phyloP scores from a whole-genome alignment of 2,113 vertebrate genomes.

The Alaudala cheleensis region DNA sequence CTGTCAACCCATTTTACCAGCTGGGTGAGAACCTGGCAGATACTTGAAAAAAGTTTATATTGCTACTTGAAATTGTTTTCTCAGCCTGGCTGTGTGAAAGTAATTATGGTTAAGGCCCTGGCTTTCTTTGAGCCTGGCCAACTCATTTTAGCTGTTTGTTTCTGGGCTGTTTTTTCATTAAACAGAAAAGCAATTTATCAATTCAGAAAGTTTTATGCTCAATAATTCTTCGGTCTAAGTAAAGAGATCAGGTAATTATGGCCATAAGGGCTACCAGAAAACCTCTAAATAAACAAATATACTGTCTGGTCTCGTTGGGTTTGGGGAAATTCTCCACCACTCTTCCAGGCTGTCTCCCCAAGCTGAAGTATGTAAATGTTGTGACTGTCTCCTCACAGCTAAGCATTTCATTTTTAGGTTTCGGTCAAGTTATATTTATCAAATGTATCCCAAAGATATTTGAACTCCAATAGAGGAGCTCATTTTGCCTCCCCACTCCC shows the following conservation, averaged over 20 bases:
- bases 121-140: not conserved
- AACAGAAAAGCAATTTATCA: constrained; percentile 32
- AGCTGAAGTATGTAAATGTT: not conserved
- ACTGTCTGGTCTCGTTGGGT: constrained; percentile 11
- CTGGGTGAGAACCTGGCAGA: constrained; percentile 11
- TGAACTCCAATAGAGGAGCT: constrained; percentile 9
- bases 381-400: not conserved
- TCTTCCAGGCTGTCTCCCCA: not conserved
- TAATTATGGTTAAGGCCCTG: constrained; percentile 15
- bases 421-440: constrained; percentile 66
- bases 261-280: constrained; percentile 25
- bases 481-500: not conserved
- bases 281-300: constrained; percentile 22
- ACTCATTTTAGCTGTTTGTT: constrained; percentile 19
- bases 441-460: constrained; percentile 46
- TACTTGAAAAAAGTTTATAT: not conserved
- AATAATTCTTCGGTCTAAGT: constrained; percentile 7
- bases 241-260: constrained; percentile 37
- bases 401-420: constrained; percentile 48
- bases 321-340: not conserved
- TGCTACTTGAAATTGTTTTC: constrained; percentile 11
- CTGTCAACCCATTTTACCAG: constrained; percentile 2
- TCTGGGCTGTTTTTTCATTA: not conserved
- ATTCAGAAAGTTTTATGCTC: not conserved
- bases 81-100: constrained; percentile 27